Evolutionary conservation across 2,888 invertebrate species (phyloP).

Genomic region (Nomada flava): DNA sequence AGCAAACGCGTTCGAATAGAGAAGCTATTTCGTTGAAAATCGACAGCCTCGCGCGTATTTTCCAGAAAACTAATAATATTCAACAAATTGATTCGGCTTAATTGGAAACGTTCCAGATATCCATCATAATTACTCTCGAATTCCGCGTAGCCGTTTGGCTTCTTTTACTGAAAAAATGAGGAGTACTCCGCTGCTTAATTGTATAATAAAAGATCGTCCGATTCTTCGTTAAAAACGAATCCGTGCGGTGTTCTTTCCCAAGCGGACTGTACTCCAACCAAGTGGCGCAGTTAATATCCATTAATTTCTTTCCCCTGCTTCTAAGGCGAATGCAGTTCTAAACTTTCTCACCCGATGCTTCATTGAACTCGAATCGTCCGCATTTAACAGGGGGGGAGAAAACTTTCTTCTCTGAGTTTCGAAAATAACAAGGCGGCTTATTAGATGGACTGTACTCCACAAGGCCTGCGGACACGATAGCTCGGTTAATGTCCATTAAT

Average conservation of each 20-base stretch:
- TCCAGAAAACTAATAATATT: too few relatives aligned
- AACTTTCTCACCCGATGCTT: constrained; percentile 41
- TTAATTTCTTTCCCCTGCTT: constrained; percentile 37
- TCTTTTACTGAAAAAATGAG: too few relatives aligned
- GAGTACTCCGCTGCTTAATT: too few relatives aligned
- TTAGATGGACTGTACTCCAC: constrained; percentile 1
- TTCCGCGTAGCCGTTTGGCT: too few relatives aligned
- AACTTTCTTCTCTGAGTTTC: constrained; percentile 28
- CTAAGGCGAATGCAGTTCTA: not conserved
- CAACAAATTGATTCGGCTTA: too few relatives aligned
- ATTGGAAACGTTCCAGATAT: too few relatives aligned
- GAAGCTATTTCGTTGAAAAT: not conserved
- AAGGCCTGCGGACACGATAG: not conserved
- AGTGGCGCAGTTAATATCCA: constrained; percentile 27
- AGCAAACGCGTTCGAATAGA: constrained; percentile 50
- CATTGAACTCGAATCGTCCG: constrained; percentile 8
- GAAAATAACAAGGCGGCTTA: not conserved
- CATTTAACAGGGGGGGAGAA: not conserved
- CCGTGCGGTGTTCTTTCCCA: not conserved
- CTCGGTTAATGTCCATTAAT: constrained; percentile 29
- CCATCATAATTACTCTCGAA: too few relatives aligned
- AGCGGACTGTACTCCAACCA: constrained; percentile 5
- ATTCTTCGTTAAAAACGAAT: not conserved
- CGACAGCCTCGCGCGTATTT: too few relatives aligned
- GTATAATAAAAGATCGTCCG: too few relatives aligned